Evolutionary conservation across 2,113 vertebrate species (phyloP).

Genomic region (Clupea harengus): DNA sequence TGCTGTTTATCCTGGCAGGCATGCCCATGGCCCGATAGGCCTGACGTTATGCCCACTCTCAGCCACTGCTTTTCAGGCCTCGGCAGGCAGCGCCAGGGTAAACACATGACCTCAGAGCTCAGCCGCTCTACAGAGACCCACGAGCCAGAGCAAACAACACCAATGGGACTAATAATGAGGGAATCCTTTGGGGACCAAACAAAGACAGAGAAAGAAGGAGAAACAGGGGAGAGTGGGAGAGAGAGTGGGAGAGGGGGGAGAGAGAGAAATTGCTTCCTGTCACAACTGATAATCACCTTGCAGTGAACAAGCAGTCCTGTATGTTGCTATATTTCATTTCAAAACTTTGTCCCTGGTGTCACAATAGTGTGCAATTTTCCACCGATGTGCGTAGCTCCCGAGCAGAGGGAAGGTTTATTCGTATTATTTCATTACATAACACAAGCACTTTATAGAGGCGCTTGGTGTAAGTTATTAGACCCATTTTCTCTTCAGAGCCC

Average conservation of each 20-base stretch:
- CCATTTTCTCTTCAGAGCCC: not conserved
- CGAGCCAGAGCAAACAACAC: conserved; percentile 46
- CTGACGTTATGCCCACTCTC: conserved; percentile 63
- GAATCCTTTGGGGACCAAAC: conserved; percentile 37
- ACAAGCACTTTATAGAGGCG: not conserved
- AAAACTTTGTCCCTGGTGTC: not conserved
- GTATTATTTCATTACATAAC: not conserved
- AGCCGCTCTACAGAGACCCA: conserved; percentile 39
- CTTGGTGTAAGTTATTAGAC: not conserved
- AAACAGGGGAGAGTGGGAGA: not conserved
- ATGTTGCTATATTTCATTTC: not conserved
- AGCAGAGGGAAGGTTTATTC: not conserved
- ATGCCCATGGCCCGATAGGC: conserved; percentile 44
- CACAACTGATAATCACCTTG: conserved; percentile 1
- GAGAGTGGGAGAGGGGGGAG: not conserved
- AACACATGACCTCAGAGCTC: conserved; percentile 71
- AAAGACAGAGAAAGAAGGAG: conserved; percentile 25
- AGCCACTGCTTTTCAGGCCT: conserved; percentile 59
- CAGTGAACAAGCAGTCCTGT: not conserved
- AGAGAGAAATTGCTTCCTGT: conserved; percentile 4
- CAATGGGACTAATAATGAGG: conserved; percentile 47
- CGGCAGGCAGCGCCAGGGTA: conserved; percentile 61
- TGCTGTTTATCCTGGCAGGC: conserved; percentile 69
- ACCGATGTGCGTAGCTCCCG: not conserved
- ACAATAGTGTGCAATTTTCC: not conserved